Base-by-base conservation (phyloP, 2,797 vertebrate species). In the Brotula barbata region DNA sequence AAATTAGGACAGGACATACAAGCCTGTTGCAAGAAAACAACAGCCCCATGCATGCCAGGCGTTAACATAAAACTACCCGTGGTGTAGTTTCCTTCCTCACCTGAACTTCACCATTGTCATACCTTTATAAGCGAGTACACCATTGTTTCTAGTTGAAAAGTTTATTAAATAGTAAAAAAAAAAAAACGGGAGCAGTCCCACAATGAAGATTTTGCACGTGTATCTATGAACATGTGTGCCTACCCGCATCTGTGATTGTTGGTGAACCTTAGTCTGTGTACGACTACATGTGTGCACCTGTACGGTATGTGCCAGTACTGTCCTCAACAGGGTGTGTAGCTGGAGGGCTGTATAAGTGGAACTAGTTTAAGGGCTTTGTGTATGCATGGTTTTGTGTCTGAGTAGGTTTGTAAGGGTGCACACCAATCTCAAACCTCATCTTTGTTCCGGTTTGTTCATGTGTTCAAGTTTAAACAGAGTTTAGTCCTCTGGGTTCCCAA, bases 1-100 rank as follows among this genome's bases (percentile, higher is more conserved):
- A 72, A 89, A 90, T 88, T 88, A 84, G 88, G 82, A 82, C 85
- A 83, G 85, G 87, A 85, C 87, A 86, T 81, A 87, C 75, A 77
- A 87, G 79, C 60, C 64, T 58, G 62, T 70, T 75, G 67, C 66
- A 68, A 77, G 62, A 79, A 68, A 78, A 78, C 62, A 81, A 74
- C 68, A 65, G 41, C 52, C 62, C 25, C 9, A 5, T 62, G 43
- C 65, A 53, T 40, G 43, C 59, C 40, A 34, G 33, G 22, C 52
- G 56, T 67, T 57, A 21, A 22, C 45, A 72, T 68, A 59, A 71
- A 55, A 56, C 16, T 45, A 47, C 40, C 53, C 33, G 76, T 60
- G 73, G 55, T 64, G 44, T 46, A 7, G 12, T 28, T 64, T 68
- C 14, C 31, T 66, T 48, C 45, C 57, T 60, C 22, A 43, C 7